A percentile compares a stretch with the other conserved stretches of the same genome.
These are phyloP conservation scores for Daboia siamensis DNA, from an alignment of 2,113 vertebrate genomes.

Conservation along the genomic window DNA sequence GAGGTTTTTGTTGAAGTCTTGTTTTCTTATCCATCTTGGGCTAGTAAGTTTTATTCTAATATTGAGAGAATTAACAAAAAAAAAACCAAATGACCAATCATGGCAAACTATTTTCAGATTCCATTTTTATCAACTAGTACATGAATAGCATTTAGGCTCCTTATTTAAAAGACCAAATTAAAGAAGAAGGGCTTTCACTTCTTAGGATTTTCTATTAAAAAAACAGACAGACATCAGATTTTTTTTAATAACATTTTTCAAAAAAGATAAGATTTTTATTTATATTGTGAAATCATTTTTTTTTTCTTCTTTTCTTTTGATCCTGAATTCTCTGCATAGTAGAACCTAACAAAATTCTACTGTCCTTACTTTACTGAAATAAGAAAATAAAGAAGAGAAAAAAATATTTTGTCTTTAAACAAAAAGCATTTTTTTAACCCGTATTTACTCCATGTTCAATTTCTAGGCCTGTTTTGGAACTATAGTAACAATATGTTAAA, in stretches of 20 bases:
- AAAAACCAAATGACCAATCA: not conserved
- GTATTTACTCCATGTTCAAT: not conserved
- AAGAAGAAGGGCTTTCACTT: not conserved
- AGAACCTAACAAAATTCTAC: not conserved
- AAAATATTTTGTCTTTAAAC: not conserved
- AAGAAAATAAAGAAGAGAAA: not conserved
- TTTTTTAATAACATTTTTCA: not conserved
- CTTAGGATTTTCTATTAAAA: not conserved
- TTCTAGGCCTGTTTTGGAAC: not conserved
- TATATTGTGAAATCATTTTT: not conserved
- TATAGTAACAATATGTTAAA: not conserved
- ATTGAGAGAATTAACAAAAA: not conserved
- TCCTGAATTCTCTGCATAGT: not conserved
- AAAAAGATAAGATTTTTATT: not conserved
- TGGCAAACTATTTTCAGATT: not conserved
- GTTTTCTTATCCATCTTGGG: not conserved
- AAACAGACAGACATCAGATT: not conserved
- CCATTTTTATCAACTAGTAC: not conserved
- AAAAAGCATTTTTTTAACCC: not conserved
- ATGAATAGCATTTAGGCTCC: conserved; percentile 3
- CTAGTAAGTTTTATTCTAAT: conserved; percentile 14
- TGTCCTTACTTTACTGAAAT: not conserved
- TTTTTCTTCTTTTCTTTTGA: not conserved
- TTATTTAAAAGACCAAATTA: not conserved
- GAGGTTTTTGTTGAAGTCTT: conserved; percentile 16